These are phyloP conservation scores for Troides oblongomaculatus DNA, from an alignment of 2,888 invertebrate species.

Conservation along the genomic window DNA sequence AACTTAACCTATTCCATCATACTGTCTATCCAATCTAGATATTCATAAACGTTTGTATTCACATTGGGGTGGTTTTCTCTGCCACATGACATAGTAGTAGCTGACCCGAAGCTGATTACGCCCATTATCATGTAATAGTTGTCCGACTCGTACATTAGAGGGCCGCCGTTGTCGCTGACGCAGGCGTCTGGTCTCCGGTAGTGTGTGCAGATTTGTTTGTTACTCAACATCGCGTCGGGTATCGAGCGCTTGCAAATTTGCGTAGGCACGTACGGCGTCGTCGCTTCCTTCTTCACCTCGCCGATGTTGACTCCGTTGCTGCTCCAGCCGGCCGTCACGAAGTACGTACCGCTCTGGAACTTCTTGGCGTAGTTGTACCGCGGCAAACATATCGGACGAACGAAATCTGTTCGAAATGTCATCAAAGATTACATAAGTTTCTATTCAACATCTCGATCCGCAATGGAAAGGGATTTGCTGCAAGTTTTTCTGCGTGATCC, in stretches of 20 bases:
- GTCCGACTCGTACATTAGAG: conserved; percentile 61
- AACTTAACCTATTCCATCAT: conserved; percentile 5
- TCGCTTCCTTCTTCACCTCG: conserved; percentile 42
- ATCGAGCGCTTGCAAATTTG: conserved; percentile 31
- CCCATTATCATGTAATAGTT: conserved; percentile 54
- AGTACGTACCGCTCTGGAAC: conserved; percentile 33
- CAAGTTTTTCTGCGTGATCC: no score
- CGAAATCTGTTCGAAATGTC: conserved; percentile 42
- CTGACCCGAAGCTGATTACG: conserved; percentile 82
- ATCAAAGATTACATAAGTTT: no score
- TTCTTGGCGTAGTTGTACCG: conserved; percentile 33
- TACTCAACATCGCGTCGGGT: conserved; percentile 37
- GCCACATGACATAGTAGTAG: conserved; percentile 71
- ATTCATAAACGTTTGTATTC: conserved; percentile 54
- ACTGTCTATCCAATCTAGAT: conserved; percentile 61
- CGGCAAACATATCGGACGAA: conserved; percentile 50
- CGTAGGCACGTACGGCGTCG: conserved; percentile 37
- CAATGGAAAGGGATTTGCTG: no score
- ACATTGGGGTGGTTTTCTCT: conserved; percentile 48
- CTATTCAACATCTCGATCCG: no score
- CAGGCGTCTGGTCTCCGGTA: conserved; percentile 66
- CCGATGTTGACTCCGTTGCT: conserved; percentile 53
- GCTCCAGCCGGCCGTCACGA: conserved; percentile 70
- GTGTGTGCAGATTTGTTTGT: conserved; percentile 57
- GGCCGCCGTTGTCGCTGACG: conserved; percentile 81